Evolutionary conservation across 2,797 vertebrate genomes (phyloP), one percentile per base, ranked within the genome.

Genomic region (Coendou prehensilis): DNA sequence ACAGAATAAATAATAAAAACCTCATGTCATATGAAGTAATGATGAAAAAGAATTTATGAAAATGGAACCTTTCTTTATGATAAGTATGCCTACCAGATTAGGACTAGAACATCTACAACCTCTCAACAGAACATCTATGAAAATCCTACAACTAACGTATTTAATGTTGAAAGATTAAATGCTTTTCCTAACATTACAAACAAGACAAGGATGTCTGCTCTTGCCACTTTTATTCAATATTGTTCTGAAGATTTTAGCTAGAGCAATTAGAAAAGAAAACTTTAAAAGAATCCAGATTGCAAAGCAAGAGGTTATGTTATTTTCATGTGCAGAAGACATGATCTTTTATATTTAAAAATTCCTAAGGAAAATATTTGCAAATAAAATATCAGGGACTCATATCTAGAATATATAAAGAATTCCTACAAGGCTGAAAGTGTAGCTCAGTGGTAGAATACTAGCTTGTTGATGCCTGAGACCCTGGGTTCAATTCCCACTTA

Each of bases 321-420:
- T 84, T 20, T 69, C 78, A 75, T 28, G 28, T 14, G 41, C 71
- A 75, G 41, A 75, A 75, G 71, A 75, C 41, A 47, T 13, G 6
- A 47, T 47, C 23, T 5, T 83, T 56, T 41, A 73, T 26, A 50
- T 57, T 81, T 8, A 73, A 67, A 87, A 78, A 89, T 45, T n/a
- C 7, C n/a, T 45, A 89, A 89, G 47, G 61, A 85, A 95, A 84
- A 28, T 59, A 82, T 54, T 20, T 63, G 17, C 54, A 89, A 93
- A 54, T 64, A 33, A 79, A 78, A 52, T 41, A 37, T 75, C 11
- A 28, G 71, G 41, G 11, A 75, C 41, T 73, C 26, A 73, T 13
- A 73, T 26, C 71, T 23, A 73, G 41, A 23, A 45, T 73, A 45
- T 26, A 26, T 13, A 26, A 14, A 23, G 37, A 45, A 75, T 75